phyloP scores from a whole-genome alignment of 2,113 vertebrate genomes.

The Burhinus bistriatus region DNA sequence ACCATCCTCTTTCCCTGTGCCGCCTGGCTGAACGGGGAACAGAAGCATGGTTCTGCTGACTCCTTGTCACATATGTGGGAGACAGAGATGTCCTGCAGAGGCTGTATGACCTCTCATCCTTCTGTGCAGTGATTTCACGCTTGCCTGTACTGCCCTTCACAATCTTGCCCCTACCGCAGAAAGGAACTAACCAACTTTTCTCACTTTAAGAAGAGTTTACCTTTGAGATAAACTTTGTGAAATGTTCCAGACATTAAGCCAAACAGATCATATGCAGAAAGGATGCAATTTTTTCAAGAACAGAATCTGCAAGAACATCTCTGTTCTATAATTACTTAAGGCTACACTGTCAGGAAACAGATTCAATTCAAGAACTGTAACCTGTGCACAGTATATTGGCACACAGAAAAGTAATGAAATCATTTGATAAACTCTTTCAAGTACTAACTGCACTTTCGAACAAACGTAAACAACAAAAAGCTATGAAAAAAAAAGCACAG shows the following conservation, averaged over 20 bases:
- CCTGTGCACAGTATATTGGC: not conserved
- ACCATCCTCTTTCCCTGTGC: not conserved
- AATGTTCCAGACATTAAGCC: not conserved
- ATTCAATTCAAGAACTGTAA: not conserved
- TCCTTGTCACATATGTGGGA: fast-evolving
- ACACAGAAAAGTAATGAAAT: not conserved
- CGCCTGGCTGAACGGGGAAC: not conserved
- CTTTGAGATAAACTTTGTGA: not conserved
- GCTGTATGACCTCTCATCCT: not conserved
- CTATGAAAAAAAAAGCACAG: not conserved
- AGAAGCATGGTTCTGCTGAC: not conserved
- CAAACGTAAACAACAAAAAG: slow-evolving; percentile 27
- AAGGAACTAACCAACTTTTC: not conserved
- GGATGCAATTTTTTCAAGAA: slow-evolving; percentile 7
- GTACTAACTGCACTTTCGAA: slow-evolving; percentile 1
- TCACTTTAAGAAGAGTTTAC: not conserved
- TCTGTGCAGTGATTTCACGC: fast-evolving
- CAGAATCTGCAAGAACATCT: not conserved
- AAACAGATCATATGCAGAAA: not conserved
- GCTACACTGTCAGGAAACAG: not conserved
- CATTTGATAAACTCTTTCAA: not conserved
- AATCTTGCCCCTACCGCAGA: not conserved
- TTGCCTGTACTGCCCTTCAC: not conserved
- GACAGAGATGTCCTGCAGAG: not conserved
- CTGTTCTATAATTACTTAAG: slow-evolving; percentile 39